These are phyloP conservation scores for Epizoanthus ramosus DNA, from an alignment of 92 coral and sea anemone genomes.

Conservation along the genomic window DNA sequence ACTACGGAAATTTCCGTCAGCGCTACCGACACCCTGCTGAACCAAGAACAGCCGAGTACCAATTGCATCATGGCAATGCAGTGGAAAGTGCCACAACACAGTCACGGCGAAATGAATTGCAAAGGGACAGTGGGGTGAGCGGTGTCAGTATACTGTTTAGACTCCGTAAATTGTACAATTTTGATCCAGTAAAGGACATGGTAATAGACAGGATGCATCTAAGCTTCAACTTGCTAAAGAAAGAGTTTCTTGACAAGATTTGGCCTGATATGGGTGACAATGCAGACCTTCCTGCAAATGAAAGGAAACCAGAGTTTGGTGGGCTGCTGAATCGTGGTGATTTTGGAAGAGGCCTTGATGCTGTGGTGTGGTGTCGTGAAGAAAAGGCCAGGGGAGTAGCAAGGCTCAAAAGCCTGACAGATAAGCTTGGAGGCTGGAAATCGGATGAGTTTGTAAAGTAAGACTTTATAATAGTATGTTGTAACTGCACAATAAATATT, in stretches of 20 bases:
- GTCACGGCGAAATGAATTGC: conserved; percentile 49
- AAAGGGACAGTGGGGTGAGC: conserved; percentile 64
- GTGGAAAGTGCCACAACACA: conserved; percentile 62
- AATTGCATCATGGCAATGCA: conserved; percentile 50
- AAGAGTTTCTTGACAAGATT: conserved; percentile 70
- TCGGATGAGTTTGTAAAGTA: conserved; percentile 74
- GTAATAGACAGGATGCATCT: conserved; percentile 77
- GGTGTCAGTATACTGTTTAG: conserved; percentile 70
- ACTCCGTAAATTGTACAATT: conserved; percentile 58
- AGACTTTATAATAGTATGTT: conserved; percentile 10
- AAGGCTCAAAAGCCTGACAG: conserved; percentile 57
- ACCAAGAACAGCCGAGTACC: conserved; percentile 55
- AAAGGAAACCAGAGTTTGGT: conserved; percentile 65
- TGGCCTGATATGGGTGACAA: conserved; percentile 75
- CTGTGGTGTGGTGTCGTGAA: conserved; percentile 63
- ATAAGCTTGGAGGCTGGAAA: conserved; percentile 80
- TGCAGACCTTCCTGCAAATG: conserved; percentile 45
- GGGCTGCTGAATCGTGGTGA: conserved; percentile 57
- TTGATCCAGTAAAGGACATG: conserved; percentile 79
- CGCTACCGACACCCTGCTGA: conserved; percentile 45
- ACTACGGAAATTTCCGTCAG: conserved; percentile 52
- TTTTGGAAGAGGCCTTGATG: conserved; percentile 49
- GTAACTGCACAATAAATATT: too few relatives aligned
- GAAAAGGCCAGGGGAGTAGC: conserved; percentile 75
- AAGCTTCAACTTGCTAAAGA: conserved; percentile 65